A percentile compares a stretch with the other conserved stretches of the same genome.
phyloP scores from a whole-genome alignment of 1,140 invertebrate species.

The Rhizoglyphus robini region DNA sequence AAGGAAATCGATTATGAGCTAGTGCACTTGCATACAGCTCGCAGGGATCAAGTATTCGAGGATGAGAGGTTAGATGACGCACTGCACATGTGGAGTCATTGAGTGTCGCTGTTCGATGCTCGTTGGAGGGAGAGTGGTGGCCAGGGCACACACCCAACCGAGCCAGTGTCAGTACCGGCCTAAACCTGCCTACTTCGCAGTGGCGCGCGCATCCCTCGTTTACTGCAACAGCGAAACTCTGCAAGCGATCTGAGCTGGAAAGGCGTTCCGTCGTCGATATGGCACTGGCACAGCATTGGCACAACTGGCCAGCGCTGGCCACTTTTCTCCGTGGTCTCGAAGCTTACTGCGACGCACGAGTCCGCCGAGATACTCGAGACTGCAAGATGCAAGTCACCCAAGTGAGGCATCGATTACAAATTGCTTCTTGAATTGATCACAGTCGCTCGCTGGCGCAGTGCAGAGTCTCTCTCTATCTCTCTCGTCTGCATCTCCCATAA shows the following conservation, averaged over 20 bases:
- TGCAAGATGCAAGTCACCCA: conserved; percentile 13
- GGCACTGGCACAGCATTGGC: background rate
- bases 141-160: background rate
- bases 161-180: background rate
- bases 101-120: no score
- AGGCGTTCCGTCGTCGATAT: background rate
- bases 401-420: conserved; percentile 10
- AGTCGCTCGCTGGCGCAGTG: background rate
- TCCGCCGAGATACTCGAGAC: background rate
- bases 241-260: no score
- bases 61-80: no score
- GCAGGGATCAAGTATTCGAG: no score
- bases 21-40: no score
- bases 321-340: background rate
- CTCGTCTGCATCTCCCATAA: background rate
- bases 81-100: no score
- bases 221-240: no score
- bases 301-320: background rate
- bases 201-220: background rate
- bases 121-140: no score
- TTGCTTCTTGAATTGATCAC: conserved; percentile 9
- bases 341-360: background rate
- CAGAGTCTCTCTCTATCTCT: background rate
- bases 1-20: no score
- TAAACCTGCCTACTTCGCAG: conserved; percentile 5